A percentile compares a stretch with the other conserved stretches of the same genome.
Conservation (phyloP, 2,888 invertebrate genomes). For the Callyntrura guangdongensis region DNA sequence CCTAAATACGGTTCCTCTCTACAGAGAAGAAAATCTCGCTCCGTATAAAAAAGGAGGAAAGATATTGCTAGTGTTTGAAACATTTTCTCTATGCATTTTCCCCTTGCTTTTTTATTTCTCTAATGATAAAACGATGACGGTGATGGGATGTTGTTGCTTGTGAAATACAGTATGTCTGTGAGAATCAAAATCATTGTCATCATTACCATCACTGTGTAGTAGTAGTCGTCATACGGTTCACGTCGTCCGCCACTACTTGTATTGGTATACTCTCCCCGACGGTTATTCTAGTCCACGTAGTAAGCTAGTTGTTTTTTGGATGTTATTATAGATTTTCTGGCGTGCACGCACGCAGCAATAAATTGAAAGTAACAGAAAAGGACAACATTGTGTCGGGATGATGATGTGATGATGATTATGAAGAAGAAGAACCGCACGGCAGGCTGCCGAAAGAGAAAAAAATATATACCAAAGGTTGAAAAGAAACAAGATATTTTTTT, state of each 20-base stretch:
- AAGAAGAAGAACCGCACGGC: constrained; percentile 35
- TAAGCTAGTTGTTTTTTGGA: constrained; percentile 14
- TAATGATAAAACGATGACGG: background rate
- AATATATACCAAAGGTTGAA: background rate
- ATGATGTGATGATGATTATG: too few relatives aligned
- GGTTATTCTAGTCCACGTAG: too few relatives aligned
- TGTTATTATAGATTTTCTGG: background rate
- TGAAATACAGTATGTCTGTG: constrained; percentile 12
- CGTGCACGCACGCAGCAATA: background rate
- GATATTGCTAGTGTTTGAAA: background rate
- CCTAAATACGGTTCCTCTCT: too few relatives aligned
- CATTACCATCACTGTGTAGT: too few relatives aligned
- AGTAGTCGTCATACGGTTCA: constrained; percentile 53
- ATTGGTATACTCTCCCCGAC: too few relatives aligned
- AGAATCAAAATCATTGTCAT: constrained; percentile 47
- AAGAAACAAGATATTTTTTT: constrained; percentile 29
- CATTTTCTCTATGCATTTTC: background rate
- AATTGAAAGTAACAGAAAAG: too few relatives aligned
- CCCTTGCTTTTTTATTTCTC: background rate
- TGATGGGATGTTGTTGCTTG: constrained; percentile 1
- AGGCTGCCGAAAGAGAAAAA: constrained; percentile 48
- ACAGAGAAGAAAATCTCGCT: too few relatives aligned
- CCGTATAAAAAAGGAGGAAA: background rate
- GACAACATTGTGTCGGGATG: too few relatives aligned
- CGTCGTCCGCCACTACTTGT: constrained; percentile 8